Evolutionary conservation across 2,113 vertebrate species (phyloP).

Genomic region (Zapus hudsonius): DNA sequence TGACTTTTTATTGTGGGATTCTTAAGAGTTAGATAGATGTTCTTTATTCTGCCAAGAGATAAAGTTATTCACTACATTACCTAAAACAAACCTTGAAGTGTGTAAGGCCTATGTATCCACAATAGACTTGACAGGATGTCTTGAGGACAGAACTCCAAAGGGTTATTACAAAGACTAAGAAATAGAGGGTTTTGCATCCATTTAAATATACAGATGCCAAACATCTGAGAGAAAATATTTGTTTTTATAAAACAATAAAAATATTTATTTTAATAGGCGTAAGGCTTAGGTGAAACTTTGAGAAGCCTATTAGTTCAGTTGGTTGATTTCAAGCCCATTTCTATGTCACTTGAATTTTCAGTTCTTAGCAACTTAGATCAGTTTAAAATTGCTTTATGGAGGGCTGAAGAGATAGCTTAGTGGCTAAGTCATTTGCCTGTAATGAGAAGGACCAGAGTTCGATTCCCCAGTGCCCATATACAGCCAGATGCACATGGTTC

Average conservation of each 20-base stretch:
- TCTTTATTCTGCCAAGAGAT: neutral
- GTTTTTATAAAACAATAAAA: no score
- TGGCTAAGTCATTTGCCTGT: no score
- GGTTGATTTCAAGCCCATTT: neutral
- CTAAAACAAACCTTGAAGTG: conserved; percentile 24
- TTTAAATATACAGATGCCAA: neutral
- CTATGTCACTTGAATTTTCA: conserved; percentile 46
- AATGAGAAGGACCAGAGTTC: no score
- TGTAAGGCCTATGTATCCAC: neutral
- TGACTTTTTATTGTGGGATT: neutral
- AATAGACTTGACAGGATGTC: conserved; percentile 12
- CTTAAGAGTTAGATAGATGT: neutral
- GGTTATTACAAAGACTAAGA: neutral
- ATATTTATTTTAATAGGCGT: no score
- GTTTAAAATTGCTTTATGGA: neutral
- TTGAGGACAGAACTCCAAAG: neutral
- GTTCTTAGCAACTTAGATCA: neutral
- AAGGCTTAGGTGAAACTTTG: neutral
- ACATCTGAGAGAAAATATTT: neutral
- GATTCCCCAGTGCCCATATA: no score
- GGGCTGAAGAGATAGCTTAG: no score
- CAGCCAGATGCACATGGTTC: no score
- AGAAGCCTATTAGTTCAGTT: neutral
- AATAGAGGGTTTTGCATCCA: neutral
- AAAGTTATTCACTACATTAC: neutral